Percentiles rank a stretch among this genome's conserved stretches.
phyloP scores from a whole-genome alignment of 2,113 vertebrate species.

The Toxostoma redivivum region DNA sequence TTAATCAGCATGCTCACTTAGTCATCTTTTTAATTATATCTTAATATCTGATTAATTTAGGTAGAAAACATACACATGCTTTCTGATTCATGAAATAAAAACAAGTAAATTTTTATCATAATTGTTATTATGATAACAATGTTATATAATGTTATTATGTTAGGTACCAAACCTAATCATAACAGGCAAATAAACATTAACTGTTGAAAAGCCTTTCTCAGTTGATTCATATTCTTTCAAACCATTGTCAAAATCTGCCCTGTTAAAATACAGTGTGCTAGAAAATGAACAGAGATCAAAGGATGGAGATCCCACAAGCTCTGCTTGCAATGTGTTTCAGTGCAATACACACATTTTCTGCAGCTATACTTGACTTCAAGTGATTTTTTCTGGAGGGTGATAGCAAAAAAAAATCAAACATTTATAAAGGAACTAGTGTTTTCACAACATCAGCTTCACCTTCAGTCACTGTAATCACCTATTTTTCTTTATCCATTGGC shows the following conservation, averaged over 20 bases:
- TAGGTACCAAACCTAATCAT: background rate
- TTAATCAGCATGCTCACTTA: background rate
- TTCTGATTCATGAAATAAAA: background rate
- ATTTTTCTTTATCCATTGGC: background rate
- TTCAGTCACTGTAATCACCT: background rate
- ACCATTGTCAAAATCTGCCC: conserved; percentile 64
- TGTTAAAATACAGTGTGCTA: conserved; percentile 71
- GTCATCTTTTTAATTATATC: background rate
- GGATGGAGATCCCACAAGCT: background rate
- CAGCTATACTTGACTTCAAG: background rate
- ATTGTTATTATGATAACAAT: background rate
- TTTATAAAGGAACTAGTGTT: background rate
- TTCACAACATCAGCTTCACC: background rate
- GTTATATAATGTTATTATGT: too few species aligned
- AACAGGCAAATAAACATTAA: conserved; percentile 27
- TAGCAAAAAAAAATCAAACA: background rate
- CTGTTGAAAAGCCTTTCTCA: conserved; percentile 71
- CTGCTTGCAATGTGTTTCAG: background rate
- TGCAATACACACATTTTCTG: background rate
- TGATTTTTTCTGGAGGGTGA: background rate
- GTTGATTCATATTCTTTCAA: conserved; percentile 72
- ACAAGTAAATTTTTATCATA: background rate
- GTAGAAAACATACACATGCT: background rate
- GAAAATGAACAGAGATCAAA: conserved; percentile 59
- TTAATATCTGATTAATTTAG: background rate